Conservation (phyloP, 2,797 vertebrate genomes). For the Triplophysa bombifrons region DNA sequence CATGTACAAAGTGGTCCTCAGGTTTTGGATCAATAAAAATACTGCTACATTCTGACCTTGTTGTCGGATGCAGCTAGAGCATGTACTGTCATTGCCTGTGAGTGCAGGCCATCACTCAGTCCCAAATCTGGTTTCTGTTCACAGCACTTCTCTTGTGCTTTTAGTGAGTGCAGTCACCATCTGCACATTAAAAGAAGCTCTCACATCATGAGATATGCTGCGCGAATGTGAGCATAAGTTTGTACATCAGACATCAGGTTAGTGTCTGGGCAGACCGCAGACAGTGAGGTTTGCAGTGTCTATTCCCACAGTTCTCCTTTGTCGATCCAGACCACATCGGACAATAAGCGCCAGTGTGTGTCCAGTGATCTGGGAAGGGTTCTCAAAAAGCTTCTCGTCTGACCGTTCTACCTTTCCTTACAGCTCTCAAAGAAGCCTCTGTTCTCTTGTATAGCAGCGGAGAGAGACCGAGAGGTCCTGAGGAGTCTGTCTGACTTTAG, state of each 20-base stretch:
- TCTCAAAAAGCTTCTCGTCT: slow-evolving; percentile 51
- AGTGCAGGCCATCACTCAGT: slow-evolving; percentile 15
- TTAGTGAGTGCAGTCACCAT: neutral
- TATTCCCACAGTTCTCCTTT: slow-evolving; percentile 67
- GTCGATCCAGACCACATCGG: slow-evolving; percentile 41
- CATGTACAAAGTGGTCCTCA: neutral
- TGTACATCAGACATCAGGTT: slow-evolving; percentile 36
- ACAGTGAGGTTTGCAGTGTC: slow-evolving; percentile 42
- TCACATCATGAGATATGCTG: neutral
- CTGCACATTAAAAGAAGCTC: neutral
- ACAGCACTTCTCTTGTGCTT: neutral
- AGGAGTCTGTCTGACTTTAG: slow-evolving; percentile 23
- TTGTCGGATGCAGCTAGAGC: neutral
- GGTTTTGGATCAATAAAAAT: neutral
- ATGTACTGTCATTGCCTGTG: neutral
- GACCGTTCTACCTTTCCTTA: slow-evolving; percentile 50
- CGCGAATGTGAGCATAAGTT: slow-evolving; percentile 41
- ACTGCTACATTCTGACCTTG: neutral
- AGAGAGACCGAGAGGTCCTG: slow-evolving; percentile 6
- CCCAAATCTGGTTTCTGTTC: neutral
- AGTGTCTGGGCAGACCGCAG: slow-evolving; percentile 41
- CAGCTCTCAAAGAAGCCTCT: slow-evolving; percentile 58
- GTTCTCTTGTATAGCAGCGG: slow-evolving; percentile 50
- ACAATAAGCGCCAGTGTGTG: slow-evolving; percentile 67
- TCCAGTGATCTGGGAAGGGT: slow-evolving; percentile 44